phyloP scores from a whole-genome alignment of 2,888 invertebrate species.

The Erpobdella octoculata region DNA sequence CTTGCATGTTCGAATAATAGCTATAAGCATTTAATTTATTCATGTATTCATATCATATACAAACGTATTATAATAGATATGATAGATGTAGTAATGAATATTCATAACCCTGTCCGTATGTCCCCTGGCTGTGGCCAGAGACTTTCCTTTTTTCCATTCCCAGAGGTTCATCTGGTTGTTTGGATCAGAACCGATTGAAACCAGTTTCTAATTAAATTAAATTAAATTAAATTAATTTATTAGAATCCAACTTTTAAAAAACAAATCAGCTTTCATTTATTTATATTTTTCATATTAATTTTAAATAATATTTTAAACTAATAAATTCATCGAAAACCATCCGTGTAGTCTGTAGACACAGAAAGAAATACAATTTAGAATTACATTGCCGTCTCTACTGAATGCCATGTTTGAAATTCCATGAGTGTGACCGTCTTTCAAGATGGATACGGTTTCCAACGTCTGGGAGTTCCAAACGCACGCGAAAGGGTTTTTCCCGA shows the following conservation, averaged over 20 bases:
- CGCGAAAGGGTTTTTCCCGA: conserved; percentile 52
- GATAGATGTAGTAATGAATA: background rate
- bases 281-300: background rate
- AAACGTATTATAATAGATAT: no score
- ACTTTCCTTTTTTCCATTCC: conserved; percentile 52
- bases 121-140: conserved; percentile 48
- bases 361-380: no score
- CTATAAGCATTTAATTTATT: no score
- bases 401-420: conserved; percentile 51
- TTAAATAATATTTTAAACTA: background rate
- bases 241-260: no score
- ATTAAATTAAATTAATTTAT: background rate
- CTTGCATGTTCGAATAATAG: no score
- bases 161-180: conserved; percentile 50
- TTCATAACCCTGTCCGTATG: conserved; percentile 49
- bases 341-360: no score
- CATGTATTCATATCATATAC: no score
- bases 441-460: conserved; percentile 48
- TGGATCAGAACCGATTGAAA: conserved; percentile 49
- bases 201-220: conserved; percentile 42
- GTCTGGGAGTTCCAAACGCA: conserved; percentile 52
- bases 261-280: background rate
- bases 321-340: no score
- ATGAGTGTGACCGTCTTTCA: conserved; percentile 52
- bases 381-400: conserved; percentile 49